These are phyloP conservation scores for Dugesia japonica DNA, from an alignment of 2,888 invertebrate species.

Conservation along the genomic window DNA sequence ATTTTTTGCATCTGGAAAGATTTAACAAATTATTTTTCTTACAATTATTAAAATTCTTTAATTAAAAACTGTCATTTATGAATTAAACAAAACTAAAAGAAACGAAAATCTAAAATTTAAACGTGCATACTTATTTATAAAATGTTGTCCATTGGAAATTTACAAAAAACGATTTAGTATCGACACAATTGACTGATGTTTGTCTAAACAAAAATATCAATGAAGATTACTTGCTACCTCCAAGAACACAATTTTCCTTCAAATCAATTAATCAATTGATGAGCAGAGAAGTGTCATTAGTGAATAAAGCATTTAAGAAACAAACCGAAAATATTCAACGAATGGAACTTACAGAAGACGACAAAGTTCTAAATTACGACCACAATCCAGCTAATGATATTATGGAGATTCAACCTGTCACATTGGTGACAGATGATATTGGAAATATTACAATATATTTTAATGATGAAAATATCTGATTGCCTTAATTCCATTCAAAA, in stretches of 20 bases:
- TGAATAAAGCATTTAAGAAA: constrained; percentile 10
- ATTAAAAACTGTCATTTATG: no score
- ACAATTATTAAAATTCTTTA: no score
- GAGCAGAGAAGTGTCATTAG: constrained; percentile 16
- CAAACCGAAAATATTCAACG: not conserved
- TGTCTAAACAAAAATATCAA: constrained; percentile 24
- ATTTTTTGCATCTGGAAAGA: no score
- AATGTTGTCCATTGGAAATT: not conserved
- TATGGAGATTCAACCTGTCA: not conserved
- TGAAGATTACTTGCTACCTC: constrained; percentile 23
- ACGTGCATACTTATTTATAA: no score
- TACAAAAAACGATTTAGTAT: not conserved
- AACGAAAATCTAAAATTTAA: no score
- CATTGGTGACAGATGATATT: not conserved
- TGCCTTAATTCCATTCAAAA: not conserved
- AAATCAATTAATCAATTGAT: not conserved
- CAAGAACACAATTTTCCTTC: not conserved
- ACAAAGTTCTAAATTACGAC: not conserved
- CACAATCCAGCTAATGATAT: not conserved
- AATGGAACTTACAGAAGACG: not conserved
- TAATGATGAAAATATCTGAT: not conserved
- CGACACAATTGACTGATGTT: constrained; percentile 20
- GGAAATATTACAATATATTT: not conserved
- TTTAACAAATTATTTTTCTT: no score
- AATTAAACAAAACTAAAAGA: no score